Conservation (phyloP, 2,797 vertebrate genomes). For the Poeciliopsis presidionis region DNA sequence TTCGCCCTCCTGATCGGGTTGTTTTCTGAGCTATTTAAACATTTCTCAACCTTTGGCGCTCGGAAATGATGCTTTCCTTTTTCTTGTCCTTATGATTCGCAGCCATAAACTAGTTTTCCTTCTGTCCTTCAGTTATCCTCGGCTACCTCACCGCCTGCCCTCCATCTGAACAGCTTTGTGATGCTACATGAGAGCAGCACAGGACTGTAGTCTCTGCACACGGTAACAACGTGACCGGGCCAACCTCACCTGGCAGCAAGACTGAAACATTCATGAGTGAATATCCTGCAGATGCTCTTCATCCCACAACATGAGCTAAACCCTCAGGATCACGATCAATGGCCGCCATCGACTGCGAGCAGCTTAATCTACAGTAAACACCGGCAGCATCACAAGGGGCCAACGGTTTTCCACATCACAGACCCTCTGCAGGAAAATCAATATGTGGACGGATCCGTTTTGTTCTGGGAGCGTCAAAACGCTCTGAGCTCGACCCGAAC, state of each 20-base stretch:
- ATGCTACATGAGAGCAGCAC: too few species aligned
- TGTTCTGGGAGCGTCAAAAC: background rate
- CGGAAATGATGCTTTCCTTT: too few species aligned
- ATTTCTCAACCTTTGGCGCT: too few species aligned
- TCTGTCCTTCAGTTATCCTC: too few species aligned
- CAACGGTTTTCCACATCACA: constrained; percentile 5
- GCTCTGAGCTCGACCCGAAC: constrained; percentile 28
- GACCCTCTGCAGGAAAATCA: constrained; percentile 36
- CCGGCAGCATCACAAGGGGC: background rate
- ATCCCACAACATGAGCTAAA: background rate
- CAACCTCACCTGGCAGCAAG: background rate
- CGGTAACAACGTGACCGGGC: background rate
- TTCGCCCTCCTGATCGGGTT: too few species aligned
- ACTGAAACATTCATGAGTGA: background rate
- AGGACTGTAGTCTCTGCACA: too few species aligned
- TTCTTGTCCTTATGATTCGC: too few species aligned
- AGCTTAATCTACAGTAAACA: constrained; percentile 6
- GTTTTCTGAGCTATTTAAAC: too few species aligned
- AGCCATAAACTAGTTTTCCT: too few species aligned
- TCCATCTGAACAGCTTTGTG: too few species aligned
- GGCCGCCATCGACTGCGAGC: background rate
- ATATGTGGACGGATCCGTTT: constrained; percentile 30
- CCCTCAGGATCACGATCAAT: too few species aligned
- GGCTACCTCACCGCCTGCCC: too few species aligned
- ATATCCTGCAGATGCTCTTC: background rate